Evolutionary conservation across 2,113 vertebrate genomes (phyloP).

Genomic region (Halcyon senegalensis): DNA sequence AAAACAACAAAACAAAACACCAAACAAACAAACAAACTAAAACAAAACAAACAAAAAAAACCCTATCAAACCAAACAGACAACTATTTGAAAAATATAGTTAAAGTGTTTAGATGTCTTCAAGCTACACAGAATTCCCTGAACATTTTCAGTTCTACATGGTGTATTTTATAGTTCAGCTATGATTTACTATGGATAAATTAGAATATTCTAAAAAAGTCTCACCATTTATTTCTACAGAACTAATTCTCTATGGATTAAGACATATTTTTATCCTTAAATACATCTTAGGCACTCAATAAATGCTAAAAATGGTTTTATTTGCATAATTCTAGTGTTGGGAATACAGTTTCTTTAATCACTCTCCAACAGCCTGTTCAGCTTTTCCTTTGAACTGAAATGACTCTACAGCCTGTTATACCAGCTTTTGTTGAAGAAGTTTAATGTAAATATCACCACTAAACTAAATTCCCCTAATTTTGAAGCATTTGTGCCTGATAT

Average conservation of each 20-base stretch:
- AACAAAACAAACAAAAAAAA: too few relatives aligned
- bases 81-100: background rate
- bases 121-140: background rate
- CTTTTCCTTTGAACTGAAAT: constrained; percentile 31
- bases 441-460: background rate
- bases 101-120: background rate
- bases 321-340: constrained; percentile 38
- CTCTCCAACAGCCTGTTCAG: constrained; percentile 1
- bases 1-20: background rate
- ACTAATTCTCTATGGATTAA: background rate
- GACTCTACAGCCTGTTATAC: background rate
- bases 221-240: background rate
- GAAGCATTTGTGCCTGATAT: background rate
- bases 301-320: constrained; percentile 2
- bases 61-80: too few relatives aligned
- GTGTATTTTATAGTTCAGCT: background rate
- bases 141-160: background rate
- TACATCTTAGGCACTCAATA: background rate
- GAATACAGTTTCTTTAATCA: constrained; percentile 47
- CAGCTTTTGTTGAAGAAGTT: background rate
- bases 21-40: too few relatives aligned
- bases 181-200: background rate
- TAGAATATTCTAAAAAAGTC: background rate
- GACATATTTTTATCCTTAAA: constrained; percentile 35
- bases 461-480: background rate